Evolutionary conservation across 2,888 invertebrate species (phyloP), one percentile per base, ranked within the genome.

Genomic region (Meteorus colon): DNA sequence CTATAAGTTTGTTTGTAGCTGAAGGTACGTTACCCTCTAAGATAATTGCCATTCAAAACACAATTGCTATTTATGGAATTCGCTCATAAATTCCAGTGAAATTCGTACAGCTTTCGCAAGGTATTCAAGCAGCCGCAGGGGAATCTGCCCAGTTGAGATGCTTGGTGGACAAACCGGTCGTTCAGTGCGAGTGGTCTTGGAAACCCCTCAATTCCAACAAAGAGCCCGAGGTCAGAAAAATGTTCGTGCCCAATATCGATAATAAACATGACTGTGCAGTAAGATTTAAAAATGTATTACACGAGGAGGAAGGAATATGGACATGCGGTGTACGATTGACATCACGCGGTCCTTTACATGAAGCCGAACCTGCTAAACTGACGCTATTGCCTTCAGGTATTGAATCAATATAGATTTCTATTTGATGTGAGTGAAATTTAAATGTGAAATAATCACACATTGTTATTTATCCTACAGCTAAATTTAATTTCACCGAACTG

Each of bases 261-360:
- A 80, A 83, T 48, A 87, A 89, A 65, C 87, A 89, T 78, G 89
- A 90, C 77, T 90, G 90, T 81, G 89, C 89, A 60, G 86, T 89
- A 60, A 82, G 89, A 67, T 87, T 89, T 79, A 87, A 88, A 77
- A 88, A 87, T 74, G 86, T 89, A 34, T 75, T 88, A 55, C 86
- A 88, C 83, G 88, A 88, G 74, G 89, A 89, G 77, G 89, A 89
- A 78, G 90, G 90, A 1, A 81, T 89, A n/a, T 90, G 90, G 90
- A 89, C 87, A 14, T 90, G 89, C 77, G 88, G 88, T 8, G 88
- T 89, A 24, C 82, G 88, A 55, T 81, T 89, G 65, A 84, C 87
- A 24, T 82, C 85, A 0, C 83, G 82, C 24, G 88, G 89, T 34
- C 82, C 84, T 29, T 81, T 89, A 29, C 88, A 88, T 79, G 84